These are phyloP conservation scores for Epizoanthus stellaris DNA, from an alignment of 92 coral and sea anemone genomes.

Conservation along the genomic window DNA sequence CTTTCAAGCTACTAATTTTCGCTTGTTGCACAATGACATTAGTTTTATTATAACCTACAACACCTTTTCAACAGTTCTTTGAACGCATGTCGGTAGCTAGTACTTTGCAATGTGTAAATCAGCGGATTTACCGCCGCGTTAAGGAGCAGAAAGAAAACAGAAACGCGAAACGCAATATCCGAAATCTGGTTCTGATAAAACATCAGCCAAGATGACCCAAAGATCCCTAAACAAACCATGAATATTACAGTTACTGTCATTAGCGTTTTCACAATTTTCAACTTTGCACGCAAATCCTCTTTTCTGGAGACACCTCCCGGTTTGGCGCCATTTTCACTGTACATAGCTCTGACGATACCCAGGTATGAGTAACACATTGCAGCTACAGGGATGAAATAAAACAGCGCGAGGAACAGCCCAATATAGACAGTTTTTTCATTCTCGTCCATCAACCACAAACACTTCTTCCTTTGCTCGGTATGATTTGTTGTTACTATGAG, in stretches of 20 bases:
- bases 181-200: constrained; percentile 6
- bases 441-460: constrained; percentile 19
- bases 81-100: constrained; percentile 26
- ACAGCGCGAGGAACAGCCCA: constrained; percentile 12
- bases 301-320: constrained; percentile 17
- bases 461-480: background rate
- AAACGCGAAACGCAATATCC: constrained; percentile 16
- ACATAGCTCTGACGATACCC: constrained; percentile 26
- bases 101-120: constrained; percentile 34
- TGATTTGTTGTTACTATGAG: background rate
- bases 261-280: constrained; percentile 27
- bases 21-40: too few species aligned
- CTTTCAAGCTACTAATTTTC: too few species aligned
- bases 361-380: constrained; percentile 7
- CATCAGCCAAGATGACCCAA: constrained; percentile 34
- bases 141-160: constrained; percentile 24
- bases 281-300: constrained; percentile 26
- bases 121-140: constrained; percentile 30
- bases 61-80: constrained; percentile 9
- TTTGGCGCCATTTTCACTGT: constrained; percentile 4
- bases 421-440: background rate
- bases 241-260: constrained; percentile 38
- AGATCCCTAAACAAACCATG: constrained; percentile 23
- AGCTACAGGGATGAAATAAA: constrained; percentile 8
- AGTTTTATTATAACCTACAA: background rate